These are phyloP conservation scores for Torymus tubicola DNA, from an alignment of 2,888 invertebrate genomes.

Conservation along the genomic window DNA sequence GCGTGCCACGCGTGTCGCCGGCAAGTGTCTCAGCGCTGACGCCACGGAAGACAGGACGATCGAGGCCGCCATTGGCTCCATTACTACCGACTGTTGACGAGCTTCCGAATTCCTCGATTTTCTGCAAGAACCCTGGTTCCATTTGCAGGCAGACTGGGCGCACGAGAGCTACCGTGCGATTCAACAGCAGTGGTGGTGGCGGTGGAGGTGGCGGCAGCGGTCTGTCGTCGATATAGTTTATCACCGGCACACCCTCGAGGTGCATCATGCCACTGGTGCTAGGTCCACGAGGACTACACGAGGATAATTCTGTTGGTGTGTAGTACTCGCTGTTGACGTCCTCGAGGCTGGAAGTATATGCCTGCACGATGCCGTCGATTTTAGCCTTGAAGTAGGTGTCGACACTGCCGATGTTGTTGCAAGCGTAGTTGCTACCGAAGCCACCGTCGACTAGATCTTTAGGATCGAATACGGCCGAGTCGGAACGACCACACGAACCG, in stretches of 20 bases:
- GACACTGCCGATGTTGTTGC: slow-evolving; percentile 77
- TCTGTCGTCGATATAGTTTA: slow-evolving; percentile 81
- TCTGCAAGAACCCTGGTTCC: slow-evolving; percentile 59
- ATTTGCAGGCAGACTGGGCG: slow-evolving; percentile 55
- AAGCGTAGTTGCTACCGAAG: slow-evolving; percentile 50
- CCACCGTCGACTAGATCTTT: slow-evolving; percentile 74
- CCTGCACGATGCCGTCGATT: slow-evolving; percentile 80
- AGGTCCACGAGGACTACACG: slow-evolving; percentile 71
- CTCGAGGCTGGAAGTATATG: slow-evolving; percentile 77
- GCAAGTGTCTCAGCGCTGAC: slow-evolving; percentile 78
- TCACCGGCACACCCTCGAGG: slow-evolving; percentile 80
- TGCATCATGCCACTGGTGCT: slow-evolving; percentile 68
- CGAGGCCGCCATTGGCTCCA: slow-evolving; percentile 43
- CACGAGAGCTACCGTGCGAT: slow-evolving; percentile 23
- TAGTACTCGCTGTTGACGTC: slow-evolving; percentile 85
- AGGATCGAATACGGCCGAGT: slow-evolving; percentile 85
- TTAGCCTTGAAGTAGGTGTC: slow-evolving; percentile 84
- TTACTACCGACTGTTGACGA: slow-evolving; percentile 61
- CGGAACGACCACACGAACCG: slow-evolving; percentile 86
- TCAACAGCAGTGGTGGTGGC: not conserved
- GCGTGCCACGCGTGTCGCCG: slow-evolving; percentile 63
- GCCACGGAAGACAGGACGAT: slow-evolving; percentile 77
- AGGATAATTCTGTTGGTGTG: slow-evolving; percentile 87
- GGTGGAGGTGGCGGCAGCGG: slow-evolving; percentile 62
- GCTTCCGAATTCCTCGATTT: slow-evolving; percentile 66